Evolutionary conservation across 1,140 invertebrate species (phyloP).

Genomic region (Pentalonia nigronervosa): DNA sequence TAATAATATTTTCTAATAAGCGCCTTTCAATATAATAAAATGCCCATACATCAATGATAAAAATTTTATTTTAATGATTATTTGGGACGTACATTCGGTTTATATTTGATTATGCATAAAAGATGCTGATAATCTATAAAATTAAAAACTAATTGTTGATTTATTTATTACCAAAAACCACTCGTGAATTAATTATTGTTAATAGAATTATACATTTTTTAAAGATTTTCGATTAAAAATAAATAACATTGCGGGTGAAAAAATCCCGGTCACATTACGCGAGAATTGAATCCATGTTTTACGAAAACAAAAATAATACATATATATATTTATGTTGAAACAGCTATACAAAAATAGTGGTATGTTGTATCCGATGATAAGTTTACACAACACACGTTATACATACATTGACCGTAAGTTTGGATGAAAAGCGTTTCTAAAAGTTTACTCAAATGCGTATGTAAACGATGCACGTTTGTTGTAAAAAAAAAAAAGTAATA

Average conservation of each 20-base stretch:
- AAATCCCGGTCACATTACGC: not conserved
- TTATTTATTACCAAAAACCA: not conserved
- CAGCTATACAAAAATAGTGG: not conserved
- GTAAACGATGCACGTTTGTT: not conserved
- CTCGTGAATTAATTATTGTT: not conserved
- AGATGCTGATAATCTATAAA: not conserved
- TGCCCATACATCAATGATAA: not conserved
- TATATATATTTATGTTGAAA: not conserved
- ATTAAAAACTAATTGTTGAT: not conserved
- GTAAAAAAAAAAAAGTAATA: not conserved
- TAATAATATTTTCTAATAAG: not conserved
- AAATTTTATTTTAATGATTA: not conserved
- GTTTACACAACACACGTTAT: not conserved
- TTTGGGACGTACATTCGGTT: not conserved
- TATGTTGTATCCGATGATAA: not conserved
- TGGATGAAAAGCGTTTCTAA: not conserved
- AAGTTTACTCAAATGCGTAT: not conserved
- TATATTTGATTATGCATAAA: not conserved
- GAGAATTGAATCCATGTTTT: not conserved
- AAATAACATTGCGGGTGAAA: not conserved
- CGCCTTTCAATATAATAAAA: not conserved
- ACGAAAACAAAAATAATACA: not conserved
- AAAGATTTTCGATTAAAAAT: not conserved
- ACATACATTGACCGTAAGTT: not conserved
- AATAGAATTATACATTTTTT: constrained; percentile 13